phyloP scores from a whole-genome alignment of 2,113 vertebrate genomes.

The Cathartes aura region DNA sequence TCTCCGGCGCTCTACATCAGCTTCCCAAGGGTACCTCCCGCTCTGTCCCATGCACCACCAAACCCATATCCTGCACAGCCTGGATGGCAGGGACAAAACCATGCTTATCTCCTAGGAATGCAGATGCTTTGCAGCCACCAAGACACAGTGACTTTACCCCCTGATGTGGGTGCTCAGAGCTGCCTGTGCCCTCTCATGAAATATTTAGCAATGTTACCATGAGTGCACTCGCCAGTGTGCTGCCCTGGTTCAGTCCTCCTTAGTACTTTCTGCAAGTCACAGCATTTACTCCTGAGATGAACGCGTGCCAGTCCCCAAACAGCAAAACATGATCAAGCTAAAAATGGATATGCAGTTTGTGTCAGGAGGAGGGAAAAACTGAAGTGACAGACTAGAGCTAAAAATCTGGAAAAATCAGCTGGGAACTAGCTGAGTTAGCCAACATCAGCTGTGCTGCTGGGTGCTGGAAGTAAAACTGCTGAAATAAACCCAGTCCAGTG shows the following conservation, averaged over 20 bases:
- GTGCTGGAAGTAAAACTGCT: not conserved
- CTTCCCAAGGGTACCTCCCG: not conserved
- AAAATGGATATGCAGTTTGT: not conserved
- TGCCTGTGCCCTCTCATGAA: not conserved
- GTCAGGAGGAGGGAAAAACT: not conserved
- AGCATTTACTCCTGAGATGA: not conserved
- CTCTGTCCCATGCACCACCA: not conserved
- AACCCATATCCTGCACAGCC: not conserved
- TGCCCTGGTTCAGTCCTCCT: not conserved
- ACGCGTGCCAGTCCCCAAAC: not conserved
- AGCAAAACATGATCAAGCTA: not conserved
- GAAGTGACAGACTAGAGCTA: not conserved
- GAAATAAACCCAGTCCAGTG: not conserved
- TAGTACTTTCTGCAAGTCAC: not conserved
- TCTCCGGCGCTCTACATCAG: fast-evolving
- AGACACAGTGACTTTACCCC: not conserved
- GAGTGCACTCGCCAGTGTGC: fast-evolving
- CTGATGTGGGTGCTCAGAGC: not conserved
- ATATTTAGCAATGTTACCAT: not conserved
- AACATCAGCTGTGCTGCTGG: not conserved
- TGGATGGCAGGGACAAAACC: not conserved
- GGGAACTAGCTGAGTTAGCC: not conserved
- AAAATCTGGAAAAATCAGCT: not conserved
- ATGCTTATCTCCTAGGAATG: not conserved
- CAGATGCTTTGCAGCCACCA: not conserved